Conservation (phyloP, 2,113 vertebrate species). For the Mesoclemmys tuberculata region DNA sequence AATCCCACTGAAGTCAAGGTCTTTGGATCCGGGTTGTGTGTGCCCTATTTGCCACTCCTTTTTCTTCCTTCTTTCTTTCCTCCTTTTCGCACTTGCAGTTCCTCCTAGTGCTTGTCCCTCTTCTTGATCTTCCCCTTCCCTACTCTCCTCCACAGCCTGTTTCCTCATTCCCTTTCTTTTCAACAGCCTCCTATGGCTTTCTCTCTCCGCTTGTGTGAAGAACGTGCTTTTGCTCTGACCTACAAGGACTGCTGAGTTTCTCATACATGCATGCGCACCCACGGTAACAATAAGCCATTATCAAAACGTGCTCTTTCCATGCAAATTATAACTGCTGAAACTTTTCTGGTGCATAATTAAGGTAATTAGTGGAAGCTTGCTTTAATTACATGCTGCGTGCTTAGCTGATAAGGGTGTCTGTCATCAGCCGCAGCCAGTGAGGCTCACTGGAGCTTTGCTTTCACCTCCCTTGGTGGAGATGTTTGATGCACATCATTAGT, state of each 20-base stretch:
- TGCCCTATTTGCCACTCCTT: neutral
- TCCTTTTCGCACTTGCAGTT: neutral
- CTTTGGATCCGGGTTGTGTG: neutral
- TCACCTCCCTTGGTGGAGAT: neutral
- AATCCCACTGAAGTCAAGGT: neutral
- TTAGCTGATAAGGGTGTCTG: neutral
- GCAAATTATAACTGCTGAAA: slow-evolving; percentile 41
- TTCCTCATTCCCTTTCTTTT: neutral
- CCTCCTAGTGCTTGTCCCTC: neutral
- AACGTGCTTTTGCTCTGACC: neutral
- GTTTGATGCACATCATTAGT: neutral
- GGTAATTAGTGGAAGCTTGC: slow-evolving; percentile 20
- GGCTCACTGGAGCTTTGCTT: neutral
- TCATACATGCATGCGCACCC: neutral
- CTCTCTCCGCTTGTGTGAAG: neutral
- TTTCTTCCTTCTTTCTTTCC: neutral
- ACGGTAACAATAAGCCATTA: neutral
- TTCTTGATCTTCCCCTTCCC: neutral
- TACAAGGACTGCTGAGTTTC: neutral
- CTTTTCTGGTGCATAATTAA: slow-evolving; percentile 16
- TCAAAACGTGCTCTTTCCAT: neutral
- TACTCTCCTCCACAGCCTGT: neutral
- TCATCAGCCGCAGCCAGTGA: neutral
- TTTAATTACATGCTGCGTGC: slow-evolving; percentile 23
- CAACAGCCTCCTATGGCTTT: neutral